These are phyloP conservation scores for Drosophila aff. DNA, from an alignment of 1,140 invertebrate species.

Conservation along the genomic window DNA sequence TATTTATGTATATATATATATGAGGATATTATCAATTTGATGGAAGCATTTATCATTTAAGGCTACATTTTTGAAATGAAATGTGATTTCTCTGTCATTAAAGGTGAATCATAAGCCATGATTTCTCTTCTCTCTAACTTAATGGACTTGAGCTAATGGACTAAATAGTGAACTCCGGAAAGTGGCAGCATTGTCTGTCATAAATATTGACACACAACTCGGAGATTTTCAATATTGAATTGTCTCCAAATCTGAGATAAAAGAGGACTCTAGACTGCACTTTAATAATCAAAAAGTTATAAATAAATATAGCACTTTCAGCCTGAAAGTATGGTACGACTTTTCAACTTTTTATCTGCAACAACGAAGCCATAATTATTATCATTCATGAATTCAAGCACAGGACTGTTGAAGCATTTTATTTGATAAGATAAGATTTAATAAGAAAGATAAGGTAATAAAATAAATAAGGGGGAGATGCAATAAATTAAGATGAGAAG, in stretches of 20 bases:
- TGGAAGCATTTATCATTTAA: constrained; percentile 63
- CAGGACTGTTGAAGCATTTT: no score
- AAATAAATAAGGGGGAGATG: constrained; percentile 13
- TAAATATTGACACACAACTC: constrained; percentile 2
- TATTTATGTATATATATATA: constrained; percentile 22
- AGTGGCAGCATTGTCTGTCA: constrained; percentile 3
- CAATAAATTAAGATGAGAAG: constrained; percentile 53
- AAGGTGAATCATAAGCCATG: background rate
- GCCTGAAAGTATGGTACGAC: background rate
- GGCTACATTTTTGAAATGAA: constrained; percentile 7
- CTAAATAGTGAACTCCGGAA: constrained; percentile 7
- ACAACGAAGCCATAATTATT: background rate
- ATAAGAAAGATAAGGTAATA: constrained; percentile 31
- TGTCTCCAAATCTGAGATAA: background rate
- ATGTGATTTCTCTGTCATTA: constrained; percentile 12
- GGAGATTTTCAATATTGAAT: background rate
- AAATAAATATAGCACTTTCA: background rate
- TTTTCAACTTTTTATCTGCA: background rate
- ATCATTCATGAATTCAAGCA: no score
- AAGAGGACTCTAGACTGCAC: background rate
- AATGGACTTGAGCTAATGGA: constrained; percentile 59
- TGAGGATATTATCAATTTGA: constrained; percentile 43
- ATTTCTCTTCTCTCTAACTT: constrained; percentile 33
- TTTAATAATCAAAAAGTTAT: background rate
- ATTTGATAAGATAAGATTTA: no score